Evolutionary conservation across 2,888 invertebrate species (phyloP), one percentile per base, ranked within the genome.

Genomic region (Gymnoscelis rufifasciata): DNA sequence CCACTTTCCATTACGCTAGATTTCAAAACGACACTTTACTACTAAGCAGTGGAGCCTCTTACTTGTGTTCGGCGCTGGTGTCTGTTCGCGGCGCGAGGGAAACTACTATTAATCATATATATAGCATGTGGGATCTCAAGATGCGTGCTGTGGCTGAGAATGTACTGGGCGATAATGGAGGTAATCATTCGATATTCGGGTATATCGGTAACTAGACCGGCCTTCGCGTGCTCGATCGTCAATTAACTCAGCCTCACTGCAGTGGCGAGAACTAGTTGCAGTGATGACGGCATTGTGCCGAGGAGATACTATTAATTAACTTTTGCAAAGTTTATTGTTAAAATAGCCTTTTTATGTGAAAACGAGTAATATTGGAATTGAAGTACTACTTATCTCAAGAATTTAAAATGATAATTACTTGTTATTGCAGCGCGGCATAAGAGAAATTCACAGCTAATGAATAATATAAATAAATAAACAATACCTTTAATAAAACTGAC

Each of bases 171-270:
- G 13, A 35, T 54, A 51, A 56, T 54, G 38, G 15, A 29, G 12
- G 23, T 33, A 46, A 51, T 51, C 41, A 37, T 33, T 43, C 30
- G 45, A 36, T 48, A 46, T 47, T 45, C 7, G 36, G 31, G 26
- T 19, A 14, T 38, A 31, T 33, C 8, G 12, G n/a, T n/a, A n/a
- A n/a, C n/a, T n/a, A n/a, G n/a, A 30, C n/a, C 39, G 47, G 45
- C 52, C 56, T 52, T 58, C 46, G 51, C 52, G 54, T 56, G 54
- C 19, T 23, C 19, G 6, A 11, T 33, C 35, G 19, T 15, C 19
- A 11, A 35, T 35, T 19, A 11, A 10, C 1, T 13, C 19, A 19
- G 19, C 19, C 19, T 10, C 28, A 31, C 10, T n/a, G 33, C 11
- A 19, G 33, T 26, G 24, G 11, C 29, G 39, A 39, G 29, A 19